Evolutionary conservation across 2,113 vertebrate species (phyloP).

Genomic region (Vulpes vulpes): DNA sequence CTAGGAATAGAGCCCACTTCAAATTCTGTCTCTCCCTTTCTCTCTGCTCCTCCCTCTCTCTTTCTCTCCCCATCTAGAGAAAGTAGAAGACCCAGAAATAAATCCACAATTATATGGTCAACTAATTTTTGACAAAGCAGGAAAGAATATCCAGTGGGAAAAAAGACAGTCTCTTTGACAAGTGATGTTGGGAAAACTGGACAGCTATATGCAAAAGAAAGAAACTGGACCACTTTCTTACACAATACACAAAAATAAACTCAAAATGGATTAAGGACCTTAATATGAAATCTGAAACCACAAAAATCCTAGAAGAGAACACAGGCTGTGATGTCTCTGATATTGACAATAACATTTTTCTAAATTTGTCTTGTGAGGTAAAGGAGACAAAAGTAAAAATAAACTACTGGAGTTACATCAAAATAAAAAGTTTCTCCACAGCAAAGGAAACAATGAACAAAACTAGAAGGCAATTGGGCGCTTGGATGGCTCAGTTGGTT

Average conservation of each 20-base stretch:
- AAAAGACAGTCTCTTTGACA: not conserved
- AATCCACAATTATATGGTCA: not conserved
- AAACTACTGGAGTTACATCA: not conserved
- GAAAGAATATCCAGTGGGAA: not conserved
- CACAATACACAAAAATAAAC: not conserved
- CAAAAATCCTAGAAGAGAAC: not conserved
- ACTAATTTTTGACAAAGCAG: not conserved
- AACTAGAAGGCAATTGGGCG: not conserved
- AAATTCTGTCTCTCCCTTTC: not conserved
- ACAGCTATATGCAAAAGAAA: not conserved
- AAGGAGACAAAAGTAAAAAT: not conserved
- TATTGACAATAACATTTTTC: not conserved
- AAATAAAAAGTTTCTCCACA: not conserved
- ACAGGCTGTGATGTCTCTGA: not conserved
- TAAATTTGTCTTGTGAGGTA: not conserved
- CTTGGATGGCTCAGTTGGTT: not conserved
- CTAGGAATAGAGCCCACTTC: not conserved
- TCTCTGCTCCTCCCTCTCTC: not conserved
- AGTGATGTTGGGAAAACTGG: not conserved
- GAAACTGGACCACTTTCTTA: not conserved
- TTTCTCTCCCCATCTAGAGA: not conserved
- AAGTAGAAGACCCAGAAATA: not conserved
- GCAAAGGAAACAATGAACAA: not conserved
- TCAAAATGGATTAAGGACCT: not conserved
- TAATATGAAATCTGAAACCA: not conserved